Percentiles rank a stretch among this genome's conserved stretches.
These are phyloP conservation scores for Spodoptera frugiperda DNA, from an alignment of 1,140 invertebrate genomes.

Conservation along the genomic window DNA sequence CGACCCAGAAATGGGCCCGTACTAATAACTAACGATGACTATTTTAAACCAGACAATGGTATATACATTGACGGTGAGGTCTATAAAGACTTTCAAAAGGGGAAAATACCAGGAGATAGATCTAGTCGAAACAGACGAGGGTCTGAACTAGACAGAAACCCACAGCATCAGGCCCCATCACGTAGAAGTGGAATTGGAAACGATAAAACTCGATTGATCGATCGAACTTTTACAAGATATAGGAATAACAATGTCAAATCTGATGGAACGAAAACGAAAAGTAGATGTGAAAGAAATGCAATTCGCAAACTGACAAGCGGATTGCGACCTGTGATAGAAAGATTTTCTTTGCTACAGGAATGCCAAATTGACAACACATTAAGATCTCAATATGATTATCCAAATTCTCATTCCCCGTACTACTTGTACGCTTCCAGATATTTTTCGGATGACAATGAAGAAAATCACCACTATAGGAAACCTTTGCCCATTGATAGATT, in stretches of 20 bases:
- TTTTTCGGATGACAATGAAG: no score
- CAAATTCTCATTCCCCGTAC: neutral
- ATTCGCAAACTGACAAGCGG: neutral
- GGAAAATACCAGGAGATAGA: neutral
- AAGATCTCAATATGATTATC: neutral
- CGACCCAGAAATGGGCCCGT: neutral
- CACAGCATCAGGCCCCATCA: neutral
- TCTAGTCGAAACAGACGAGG: neutral
- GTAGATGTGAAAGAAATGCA: neutral
- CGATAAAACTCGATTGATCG: neutral
- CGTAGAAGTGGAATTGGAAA: neutral
- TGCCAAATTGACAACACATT: slow-evolving; percentile 22
- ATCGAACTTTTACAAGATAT: neutral
- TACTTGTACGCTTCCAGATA: neutral
- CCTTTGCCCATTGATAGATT: neutral
- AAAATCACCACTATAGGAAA: neutral
- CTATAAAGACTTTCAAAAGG: neutral
- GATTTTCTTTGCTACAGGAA: neutral
- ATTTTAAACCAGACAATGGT: neutral
- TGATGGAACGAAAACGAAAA: neutral
- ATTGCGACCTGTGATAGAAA: slow-evolving; percentile 11
- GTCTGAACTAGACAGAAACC: neutral
- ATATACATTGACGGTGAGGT: neutral
- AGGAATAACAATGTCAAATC: neutral
- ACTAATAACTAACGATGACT: no score